Evolutionary conservation across 2,797 vertebrate genomes (phyloP).

Genomic region (Sebastes cheni): DNA sequence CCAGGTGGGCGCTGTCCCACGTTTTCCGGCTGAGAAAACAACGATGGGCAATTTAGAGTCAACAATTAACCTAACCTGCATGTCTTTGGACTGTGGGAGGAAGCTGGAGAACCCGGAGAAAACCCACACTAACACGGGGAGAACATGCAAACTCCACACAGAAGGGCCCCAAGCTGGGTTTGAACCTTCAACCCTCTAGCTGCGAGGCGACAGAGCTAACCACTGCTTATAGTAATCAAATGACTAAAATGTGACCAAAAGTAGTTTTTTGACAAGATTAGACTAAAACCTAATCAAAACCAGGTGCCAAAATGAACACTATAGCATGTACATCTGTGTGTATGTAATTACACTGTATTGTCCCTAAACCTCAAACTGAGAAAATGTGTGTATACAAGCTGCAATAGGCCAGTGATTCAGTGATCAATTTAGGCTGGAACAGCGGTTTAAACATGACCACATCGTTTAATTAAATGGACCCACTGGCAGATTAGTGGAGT

Average conservation of each 20-base stretch:
- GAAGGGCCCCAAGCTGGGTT: too few relatives aligned
- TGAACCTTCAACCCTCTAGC: too few relatives aligned
- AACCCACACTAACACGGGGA: too few relatives aligned
- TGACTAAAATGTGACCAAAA: background rate
- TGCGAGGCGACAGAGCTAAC: too few relatives aligned
- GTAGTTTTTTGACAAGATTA: background rate
- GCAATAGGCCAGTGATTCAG: background rate
- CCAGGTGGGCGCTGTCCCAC: too few relatives aligned
- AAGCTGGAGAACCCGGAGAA: too few relatives aligned
- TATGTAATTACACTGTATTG: background rate
- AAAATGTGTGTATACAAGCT: background rate
- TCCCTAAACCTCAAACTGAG: slow-evolving; percentile 3
- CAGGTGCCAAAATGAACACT: background rate
- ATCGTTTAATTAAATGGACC: background rate
- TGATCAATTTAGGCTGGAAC: background rate
- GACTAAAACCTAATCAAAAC: background rate
- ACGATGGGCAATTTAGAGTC: too few relatives aligned
- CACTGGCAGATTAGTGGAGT: background rate
- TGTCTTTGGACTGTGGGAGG: too few relatives aligned
- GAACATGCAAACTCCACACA: too few relatives aligned
- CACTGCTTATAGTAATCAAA: background rate
- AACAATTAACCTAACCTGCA: too few relatives aligned
- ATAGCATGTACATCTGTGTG: background rate
- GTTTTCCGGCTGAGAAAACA: too few relatives aligned
- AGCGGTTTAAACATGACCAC: background rate